Base-by-base conservation (phyloP, 92 coral and sea anemone species). In the Heliopora coerulea region DNA sequence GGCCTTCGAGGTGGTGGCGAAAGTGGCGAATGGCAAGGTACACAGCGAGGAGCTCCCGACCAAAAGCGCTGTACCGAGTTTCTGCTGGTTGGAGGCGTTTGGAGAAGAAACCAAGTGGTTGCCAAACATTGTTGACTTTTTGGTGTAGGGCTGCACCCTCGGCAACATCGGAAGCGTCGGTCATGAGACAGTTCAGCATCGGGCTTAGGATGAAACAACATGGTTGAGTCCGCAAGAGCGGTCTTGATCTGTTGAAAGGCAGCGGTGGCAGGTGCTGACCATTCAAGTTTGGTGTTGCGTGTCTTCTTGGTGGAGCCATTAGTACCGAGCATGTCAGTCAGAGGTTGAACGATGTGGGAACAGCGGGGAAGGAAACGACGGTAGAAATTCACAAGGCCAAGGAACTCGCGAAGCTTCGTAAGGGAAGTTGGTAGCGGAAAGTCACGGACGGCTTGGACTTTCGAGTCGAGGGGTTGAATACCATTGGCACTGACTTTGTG, bases 71-170 rank as follows among this genome's bases (percentile, higher is more conserved):
- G 75, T 68, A 68, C 26, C 59, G 56, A n/a, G 61, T 32, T 32
- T 68, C 61, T 1, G 76, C 13, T 12, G 65, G 65, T 29, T 59
- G 59, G 19, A 68, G 62, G 10, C 61, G 76, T 9, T 54, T 44
- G 61, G 76, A 68, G 15, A 68, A 68, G 39, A 68, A 68, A 56
- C 62, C 59, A 21, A 69, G 64, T 66, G 73, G 77, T 56, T 11
- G 57, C 64, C 77, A 69, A 48, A 54, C 64, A 0, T 25, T 39
- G 24, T 56, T 19, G 39, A 48, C 44, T 8, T 50, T 31, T 18
- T 69, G 77, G 10, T 69, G 77, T 0, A 69, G 64, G 30, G 49
- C 77, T 1, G 42, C 77, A 26, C 77, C 77, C 2, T 46, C 59
- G 23, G 63, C 77, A 26, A 23, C 41, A 35, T 31, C 33, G n/a